Conservation (phyloP, 2,113 vertebrate species). For the Bostrychus sinensis region DNA sequence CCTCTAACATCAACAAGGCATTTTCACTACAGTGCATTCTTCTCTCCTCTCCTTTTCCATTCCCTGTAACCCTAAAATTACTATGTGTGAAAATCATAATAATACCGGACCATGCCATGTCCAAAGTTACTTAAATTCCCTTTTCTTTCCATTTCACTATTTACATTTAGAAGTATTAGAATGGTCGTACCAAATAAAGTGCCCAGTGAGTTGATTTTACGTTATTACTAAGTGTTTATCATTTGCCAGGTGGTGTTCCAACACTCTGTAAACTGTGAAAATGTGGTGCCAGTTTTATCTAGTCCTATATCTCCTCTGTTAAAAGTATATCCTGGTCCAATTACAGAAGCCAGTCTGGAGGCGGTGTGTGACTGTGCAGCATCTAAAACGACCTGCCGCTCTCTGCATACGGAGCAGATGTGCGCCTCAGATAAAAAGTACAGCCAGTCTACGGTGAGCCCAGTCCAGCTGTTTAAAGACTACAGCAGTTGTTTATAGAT, state of each 20-base stretch:
- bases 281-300: conserved; percentile 47
- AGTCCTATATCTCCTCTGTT: conserved; percentile 47
- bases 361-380: conserved; percentile 19
- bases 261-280: conserved; percentile 48
- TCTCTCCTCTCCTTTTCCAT: no score
- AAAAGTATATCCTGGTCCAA: conserved; percentile 51
- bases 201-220: no score
- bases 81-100: no score
- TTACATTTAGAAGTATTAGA: no score
- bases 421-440: conserved; percentile 34
- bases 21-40: no score
- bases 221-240: conserved; percentile 17
- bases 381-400: conserved; percentile 53
- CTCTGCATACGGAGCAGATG: conserved; percentile 48
- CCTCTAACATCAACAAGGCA: no score
- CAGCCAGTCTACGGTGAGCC: conserved; percentile 32
- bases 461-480: conserved; percentile 60
- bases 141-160: no score
- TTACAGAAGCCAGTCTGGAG: conserved; percentile 52
- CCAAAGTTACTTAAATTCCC: no score
- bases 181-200: no score
- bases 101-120: no score
- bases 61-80: no score
- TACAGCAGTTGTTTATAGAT: conserved; percentile 44
- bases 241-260: conserved; percentile 26